These are phyloP conservation scores for Plecotus auritus DNA, from an alignment of 2,113 vertebrate genomes.

Conservation along the genomic window DNA sequence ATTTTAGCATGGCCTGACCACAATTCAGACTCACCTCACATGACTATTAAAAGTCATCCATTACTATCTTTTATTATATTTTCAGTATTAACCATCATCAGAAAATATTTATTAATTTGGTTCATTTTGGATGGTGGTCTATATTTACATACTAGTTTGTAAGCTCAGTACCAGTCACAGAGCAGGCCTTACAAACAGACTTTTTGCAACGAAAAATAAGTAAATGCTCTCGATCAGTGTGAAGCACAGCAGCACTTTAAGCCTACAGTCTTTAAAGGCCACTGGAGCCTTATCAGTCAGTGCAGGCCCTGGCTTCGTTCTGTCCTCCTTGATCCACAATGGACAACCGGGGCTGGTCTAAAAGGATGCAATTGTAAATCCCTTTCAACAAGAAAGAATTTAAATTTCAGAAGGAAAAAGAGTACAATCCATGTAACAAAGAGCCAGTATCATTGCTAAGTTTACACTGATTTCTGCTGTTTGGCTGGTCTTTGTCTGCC, in stretches of 20 bases:
- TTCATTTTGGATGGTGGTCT: neutral
- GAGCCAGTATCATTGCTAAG: neutral
- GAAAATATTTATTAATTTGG: neutral
- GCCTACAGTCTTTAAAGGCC: neutral
- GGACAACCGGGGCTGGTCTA: neutral
- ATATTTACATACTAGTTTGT: neutral
- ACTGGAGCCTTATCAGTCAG: neutral
- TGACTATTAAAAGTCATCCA: neutral
- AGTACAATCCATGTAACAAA: neutral
- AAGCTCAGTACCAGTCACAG: neutral
- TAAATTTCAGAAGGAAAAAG: conserved; percentile 22
- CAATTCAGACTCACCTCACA: neutral
- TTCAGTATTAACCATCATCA: neutral
- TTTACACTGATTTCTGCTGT: neutral
- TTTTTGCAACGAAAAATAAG: neutral
- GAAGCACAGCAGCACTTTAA: neutral
- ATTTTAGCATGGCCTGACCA: neutral
- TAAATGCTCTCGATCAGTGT: neutral
- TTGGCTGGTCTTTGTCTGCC: neutral
- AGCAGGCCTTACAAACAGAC: neutral
- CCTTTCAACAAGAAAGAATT: neutral
- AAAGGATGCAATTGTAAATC: neutral
- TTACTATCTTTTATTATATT: neutral
- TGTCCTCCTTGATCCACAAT: neutral
- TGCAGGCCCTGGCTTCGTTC: neutral